Conservation (phyloP, 2,888 invertebrate genomes). For the Didymodactylos carnosus region DNA sequence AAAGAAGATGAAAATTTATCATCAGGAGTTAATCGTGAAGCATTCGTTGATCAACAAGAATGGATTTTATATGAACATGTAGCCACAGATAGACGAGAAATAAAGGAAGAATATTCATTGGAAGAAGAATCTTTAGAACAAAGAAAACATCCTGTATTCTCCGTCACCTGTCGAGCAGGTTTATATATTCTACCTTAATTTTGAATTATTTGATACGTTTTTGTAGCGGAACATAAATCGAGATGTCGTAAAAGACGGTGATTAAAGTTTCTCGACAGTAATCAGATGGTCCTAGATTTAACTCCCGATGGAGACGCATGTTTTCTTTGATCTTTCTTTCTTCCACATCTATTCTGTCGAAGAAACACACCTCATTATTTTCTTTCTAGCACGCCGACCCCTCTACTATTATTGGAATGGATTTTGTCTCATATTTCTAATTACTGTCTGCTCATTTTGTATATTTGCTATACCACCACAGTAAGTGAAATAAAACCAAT, state of each 20-base stretch:
- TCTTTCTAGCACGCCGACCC: background rate
- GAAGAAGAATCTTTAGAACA: background rate
- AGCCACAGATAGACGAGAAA: conserved; percentile 6
- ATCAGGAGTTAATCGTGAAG: conserved; percentile 6
- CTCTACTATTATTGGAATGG: conserved; percentile 5
- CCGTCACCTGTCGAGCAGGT: conserved; percentile 19
- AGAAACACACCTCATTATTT: background rate
- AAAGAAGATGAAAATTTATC: conserved; percentile 18
- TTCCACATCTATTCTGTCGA: too few species aligned
- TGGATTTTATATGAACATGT: conserved; percentile 26
- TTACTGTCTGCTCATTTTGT: background rate
- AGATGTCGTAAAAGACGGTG: too few species aligned
- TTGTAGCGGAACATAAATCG: too few species aligned
- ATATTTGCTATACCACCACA: background rate
- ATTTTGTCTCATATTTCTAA: background rate
- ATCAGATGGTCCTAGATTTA: too few species aligned
- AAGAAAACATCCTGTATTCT: conserved; percentile 24
- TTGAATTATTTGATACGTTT: too few species aligned
- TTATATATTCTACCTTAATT: background rate
- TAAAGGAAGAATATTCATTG: conserved; percentile 13
- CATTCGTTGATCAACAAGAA: conserved; percentile 29
- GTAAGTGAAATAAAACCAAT: background rate
- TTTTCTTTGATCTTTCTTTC: too few species aligned
- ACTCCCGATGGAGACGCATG: too few species aligned
- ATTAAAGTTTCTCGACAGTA: too few species aligned